phyloP scores from a whole-genome alignment of 2,797 vertebrate species.

The Otolemur crassicaudatus region DNA sequence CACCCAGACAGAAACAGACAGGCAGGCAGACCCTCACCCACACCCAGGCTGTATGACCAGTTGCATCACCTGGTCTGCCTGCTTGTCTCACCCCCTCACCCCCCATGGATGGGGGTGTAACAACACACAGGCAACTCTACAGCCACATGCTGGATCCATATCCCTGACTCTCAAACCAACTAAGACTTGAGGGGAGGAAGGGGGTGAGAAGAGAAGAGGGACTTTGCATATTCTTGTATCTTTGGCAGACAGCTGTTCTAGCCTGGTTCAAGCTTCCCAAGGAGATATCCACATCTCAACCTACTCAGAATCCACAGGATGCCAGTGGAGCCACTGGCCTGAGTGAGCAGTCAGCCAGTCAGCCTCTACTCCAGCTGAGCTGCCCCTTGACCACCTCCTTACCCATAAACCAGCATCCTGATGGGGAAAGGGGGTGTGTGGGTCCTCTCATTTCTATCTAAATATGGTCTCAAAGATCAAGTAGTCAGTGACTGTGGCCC shows the following conservation, averaged over 20 bases:
- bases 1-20: slow-evolving; percentile 69
- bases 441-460: slow-evolving; percentile 10
- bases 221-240: slow-evolving; percentile 85
- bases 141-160: slow-evolving; percentile 1
- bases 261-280: slow-evolving; percentile 69
- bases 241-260: slow-evolving; percentile 88
- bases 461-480: slow-evolving; percentile 54
- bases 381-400: neutral
- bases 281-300: neutral
- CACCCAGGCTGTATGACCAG: slow-evolving; percentile 64
- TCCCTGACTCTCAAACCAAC: slow-evolving; percentile 57
- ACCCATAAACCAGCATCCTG: neutral
- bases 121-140: slow-evolving; percentile 35
- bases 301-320: neutral
- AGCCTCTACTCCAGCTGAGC: neutral
- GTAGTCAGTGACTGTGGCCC: neutral
- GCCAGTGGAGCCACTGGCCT: neutral
- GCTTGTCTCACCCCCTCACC: neutral
- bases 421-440: neutral
- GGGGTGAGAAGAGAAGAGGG: slow-evolving; percentile 73
- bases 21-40: slow-evolving; percentile 71
- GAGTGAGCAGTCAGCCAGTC: neutral
- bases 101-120: neutral
- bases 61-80: slow-evolving; percentile 59
- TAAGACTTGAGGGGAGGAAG: slow-evolving; percentile 59